A percentile compares a stretch with the other conserved stretches of the same genome.
phyloP scores from a whole-genome alignment of 2,888 invertebrate species.

The Carpatolechia fugitivella region DNA sequence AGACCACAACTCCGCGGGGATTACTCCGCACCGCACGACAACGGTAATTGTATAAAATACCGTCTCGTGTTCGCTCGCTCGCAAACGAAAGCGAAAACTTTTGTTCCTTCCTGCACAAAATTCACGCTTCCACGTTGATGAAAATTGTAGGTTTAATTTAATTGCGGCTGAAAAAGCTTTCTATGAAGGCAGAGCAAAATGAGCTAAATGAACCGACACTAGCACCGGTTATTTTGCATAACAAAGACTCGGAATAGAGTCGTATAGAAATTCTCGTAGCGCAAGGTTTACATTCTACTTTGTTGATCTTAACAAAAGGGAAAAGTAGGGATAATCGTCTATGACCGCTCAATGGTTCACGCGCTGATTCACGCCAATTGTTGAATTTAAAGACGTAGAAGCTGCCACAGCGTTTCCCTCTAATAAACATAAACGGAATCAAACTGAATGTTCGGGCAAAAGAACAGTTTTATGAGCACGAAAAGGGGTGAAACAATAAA shows the following conservation, averaged over 20 bases:
- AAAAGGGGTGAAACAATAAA: slow-evolving; percentile 11
- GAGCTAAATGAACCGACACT: background rate
- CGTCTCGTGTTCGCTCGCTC: slow-evolving; percentile 2
- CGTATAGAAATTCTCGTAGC: background rate
- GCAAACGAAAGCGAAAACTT: slow-evolving; percentile 1
- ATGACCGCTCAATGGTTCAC: slow-evolving; percentile 11
- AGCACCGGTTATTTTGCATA: background rate
- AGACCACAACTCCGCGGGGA: slow-evolving; percentile 41
- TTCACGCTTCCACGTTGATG: background rate
- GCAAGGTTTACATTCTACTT: background rate
- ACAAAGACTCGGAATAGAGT: background rate
- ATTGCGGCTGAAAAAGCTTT: background rate
- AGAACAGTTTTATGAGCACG: slow-evolving; percentile 1
- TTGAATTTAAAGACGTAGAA: slow-evolving; percentile 4
- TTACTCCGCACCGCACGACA: slow-evolving; percentile 30
- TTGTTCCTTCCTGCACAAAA: background rate
- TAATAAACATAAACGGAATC: slow-evolving; percentile 5
- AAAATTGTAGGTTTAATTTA: background rate
- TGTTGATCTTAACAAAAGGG: background rate
- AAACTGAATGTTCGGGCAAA: slow-evolving; percentile 1
- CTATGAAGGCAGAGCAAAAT: background rate
- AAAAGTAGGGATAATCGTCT: slow-evolving; percentile 10
- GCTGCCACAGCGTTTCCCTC: slow-evolving; percentile 1
- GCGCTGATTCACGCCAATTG: slow-evolving; percentile 13
- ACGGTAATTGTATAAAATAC: slow-evolving; percentile 13